These are phyloP conservation scores for Brachionichthys hirsutus DNA, from an alignment of 2,113 vertebrate species.

Conservation along the genomic window DNA sequence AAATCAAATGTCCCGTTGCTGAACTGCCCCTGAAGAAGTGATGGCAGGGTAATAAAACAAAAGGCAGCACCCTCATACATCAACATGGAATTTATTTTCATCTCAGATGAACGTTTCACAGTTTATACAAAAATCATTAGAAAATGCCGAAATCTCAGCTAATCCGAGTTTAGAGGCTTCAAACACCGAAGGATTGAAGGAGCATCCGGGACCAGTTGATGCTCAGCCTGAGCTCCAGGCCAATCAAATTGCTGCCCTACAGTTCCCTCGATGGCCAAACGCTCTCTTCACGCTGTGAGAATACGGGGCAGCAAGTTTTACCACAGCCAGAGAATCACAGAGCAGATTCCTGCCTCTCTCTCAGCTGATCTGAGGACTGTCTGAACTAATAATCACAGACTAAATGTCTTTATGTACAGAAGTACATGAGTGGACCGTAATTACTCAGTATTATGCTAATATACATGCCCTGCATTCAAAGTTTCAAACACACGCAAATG, in stretches of 20 bases:
- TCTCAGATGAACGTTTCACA: conserved; percentile 71
- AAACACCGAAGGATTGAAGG: conserved; percentile 42
- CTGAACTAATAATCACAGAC: conserved; percentile 6
- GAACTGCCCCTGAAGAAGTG: too few species aligned
- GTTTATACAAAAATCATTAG: conserved; percentile 78
- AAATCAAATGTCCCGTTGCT: too few species aligned
- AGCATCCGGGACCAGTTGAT: conserved; percentile 38
- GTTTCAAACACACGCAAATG: conserved; percentile 17
- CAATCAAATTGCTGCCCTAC: conserved; percentile 18
- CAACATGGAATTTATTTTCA: conserved; percentile 72
- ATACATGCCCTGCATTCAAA: conserved; percentile 56
- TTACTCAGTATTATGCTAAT: conserved; percentile 55
- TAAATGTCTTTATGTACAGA: conserved; percentile 27
- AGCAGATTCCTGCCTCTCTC: conserved; percentile 21
- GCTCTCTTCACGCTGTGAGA: not conserved
- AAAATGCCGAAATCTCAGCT: conserved; percentile 58
- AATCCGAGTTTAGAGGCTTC: conserved; percentile 32
- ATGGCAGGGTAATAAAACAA: conserved; percentile 12
- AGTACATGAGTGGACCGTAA: conserved; percentile 34
- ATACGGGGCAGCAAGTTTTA: conserved; percentile 26
- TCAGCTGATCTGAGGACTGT: not conserved
- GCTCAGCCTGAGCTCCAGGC: conserved; percentile 32
- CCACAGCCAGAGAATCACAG: conserved; percentile 53
- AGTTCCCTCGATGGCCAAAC: conserved; percentile 5
- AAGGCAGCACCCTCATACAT: conserved; percentile 41